phyloP scores from a whole-genome alignment of 2,113 vertebrate species.

The Fulica atra region DNA sequence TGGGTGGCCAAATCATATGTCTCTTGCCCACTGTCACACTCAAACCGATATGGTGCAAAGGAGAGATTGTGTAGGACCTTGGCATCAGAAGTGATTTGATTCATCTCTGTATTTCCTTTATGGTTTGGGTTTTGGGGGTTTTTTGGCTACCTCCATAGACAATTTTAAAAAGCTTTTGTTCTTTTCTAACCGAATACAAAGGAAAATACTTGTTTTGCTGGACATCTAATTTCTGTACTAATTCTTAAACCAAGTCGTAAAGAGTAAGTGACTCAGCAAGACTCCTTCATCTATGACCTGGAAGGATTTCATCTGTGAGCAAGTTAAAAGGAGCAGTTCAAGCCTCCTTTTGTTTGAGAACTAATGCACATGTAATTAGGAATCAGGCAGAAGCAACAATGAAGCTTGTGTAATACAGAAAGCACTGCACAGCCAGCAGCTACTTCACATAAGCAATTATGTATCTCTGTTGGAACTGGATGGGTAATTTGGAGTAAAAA shows the following conservation, averaged over 20 bases:
- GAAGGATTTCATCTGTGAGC: neutral
- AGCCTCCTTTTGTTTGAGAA: neutral
- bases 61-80: neutral
- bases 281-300: neutral
- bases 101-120: neutral
- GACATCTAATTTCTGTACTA: neutral
- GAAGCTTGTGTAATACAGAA: neutral
- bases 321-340: neutral
- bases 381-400: accelerated
- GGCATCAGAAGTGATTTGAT: neutral
- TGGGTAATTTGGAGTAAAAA: neutral
- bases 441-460: neutral
- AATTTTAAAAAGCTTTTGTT: neutral
- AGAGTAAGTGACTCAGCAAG: neutral
- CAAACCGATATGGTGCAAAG: neutral
- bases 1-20: neutral
- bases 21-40: neutral
- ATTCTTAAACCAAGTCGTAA: neutral
- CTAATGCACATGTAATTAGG: neutral
- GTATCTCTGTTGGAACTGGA: neutral
- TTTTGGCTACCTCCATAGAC: neutral
- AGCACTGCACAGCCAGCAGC: neutral
- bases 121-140: neutral
- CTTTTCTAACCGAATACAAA: neutral
- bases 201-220: neutral